Evolutionary conservation across 2,888 invertebrate species (phyloP).

Genomic region (Ganaspis brasiliensis): DNA sequence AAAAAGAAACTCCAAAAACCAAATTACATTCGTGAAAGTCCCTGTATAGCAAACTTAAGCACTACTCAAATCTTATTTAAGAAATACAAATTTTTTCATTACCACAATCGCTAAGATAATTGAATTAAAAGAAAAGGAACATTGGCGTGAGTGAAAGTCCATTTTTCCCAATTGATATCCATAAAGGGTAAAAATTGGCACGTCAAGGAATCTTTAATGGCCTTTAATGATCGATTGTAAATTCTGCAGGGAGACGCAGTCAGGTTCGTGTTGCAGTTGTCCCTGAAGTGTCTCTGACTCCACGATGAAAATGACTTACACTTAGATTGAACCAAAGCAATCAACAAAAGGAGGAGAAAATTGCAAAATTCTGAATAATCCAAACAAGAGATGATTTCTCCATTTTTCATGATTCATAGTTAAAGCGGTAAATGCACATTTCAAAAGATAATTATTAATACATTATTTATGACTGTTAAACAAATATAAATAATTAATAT

Average conservation of each 20-base stretch:
- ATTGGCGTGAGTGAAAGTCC: not conserved
- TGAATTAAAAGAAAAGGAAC: not conserved
- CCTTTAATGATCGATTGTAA: conserved; percentile 24
- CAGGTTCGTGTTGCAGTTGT: conserved; percentile 11
- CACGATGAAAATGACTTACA: conserved; percentile 30
- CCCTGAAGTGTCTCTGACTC: conserved; percentile 32
- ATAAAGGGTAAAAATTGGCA: not conserved
- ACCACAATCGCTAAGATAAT: not conserved
- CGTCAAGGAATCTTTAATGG: conserved; percentile 16
- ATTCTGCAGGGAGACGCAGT: not conserved
- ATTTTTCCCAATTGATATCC: not conserved
- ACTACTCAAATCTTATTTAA: no score
- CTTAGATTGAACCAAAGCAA: conserved; percentile 32
- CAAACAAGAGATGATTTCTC: not conserved
- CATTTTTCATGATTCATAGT: conserved; percentile 6
- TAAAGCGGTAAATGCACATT: not conserved
- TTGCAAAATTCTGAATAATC: conserved; percentile 27
- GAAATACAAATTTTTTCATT: no score
- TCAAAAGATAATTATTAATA: not conserved
- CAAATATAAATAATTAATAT: no score
- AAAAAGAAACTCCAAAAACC: no score
- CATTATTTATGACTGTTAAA: no score
- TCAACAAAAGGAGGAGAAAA: conserved; percentile 11
- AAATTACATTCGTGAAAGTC: no score
- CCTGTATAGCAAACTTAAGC: no score